Base-by-base conservation (phyloP, 2,797 vertebrate genomes). In the Tinamus major region DNA sequence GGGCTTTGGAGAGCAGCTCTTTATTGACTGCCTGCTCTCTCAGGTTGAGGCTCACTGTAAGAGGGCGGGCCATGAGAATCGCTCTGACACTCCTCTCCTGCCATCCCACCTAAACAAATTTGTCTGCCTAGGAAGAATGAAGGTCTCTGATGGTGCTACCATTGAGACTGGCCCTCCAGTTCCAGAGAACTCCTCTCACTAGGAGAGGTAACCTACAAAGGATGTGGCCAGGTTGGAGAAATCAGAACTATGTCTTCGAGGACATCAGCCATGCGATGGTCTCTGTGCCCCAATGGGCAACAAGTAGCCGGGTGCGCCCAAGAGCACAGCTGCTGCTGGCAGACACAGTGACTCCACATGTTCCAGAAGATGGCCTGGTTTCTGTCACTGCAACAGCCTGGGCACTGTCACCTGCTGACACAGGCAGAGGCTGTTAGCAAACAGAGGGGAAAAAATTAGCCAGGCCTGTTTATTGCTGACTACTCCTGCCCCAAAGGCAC, bases 401-500 rank as follows among this genome's bases (percentile, higher is more conserved):
- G 48, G 58, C 42, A 79, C 27, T 44, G 39, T 46, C 55, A 74
- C 23, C 35, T 79, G 10, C 23, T 75, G 78, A 61, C 46, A 77
- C 21, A 61, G 44, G 19, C 27, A 61, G 21, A 8, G 18, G 46
- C 53, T 49, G 27, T 19, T 37, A 35, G n/a, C 31, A 88, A 88
- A 72, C 0, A n/a, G 53, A 56, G 46, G 1, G n/a, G 23, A 68
- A 65, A 89, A 92, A 71, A 20, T 5, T 64, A 27, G 29, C 58
- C 55, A 18, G 44, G 24, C 14, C 16, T 9, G 5, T 81, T 85
- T 86, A 46, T n/a, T 77, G 37, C 56, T 79, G 56, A 37, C 49
- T 87, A 35, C 35, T 89, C 37, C 56, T 75, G 41, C 85, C 15
- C 53, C 44, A 56, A 81, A 92, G 51, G 35, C 67, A 93, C 31